Evolutionary conservation across 2,888 invertebrate genomes (phyloP).

Genomic region (Altica lythri): DNA sequence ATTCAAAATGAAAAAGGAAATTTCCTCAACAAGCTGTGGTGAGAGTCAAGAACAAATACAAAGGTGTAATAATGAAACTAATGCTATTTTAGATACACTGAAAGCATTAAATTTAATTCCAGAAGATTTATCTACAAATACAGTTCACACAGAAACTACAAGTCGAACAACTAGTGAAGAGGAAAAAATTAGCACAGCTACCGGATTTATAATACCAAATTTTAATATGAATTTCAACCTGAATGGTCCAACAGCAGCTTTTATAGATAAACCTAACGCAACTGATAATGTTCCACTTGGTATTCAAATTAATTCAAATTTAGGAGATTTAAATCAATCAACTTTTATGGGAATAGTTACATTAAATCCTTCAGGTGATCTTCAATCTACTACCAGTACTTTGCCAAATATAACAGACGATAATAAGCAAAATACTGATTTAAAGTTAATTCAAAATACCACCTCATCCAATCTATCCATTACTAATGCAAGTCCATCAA

Average conservation of each 20-base stretch:
- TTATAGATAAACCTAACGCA: background rate
- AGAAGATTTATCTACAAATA: background rate
- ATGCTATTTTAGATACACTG: constrained; percentile 28
- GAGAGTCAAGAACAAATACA: too few species aligned
- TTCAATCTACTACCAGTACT: too few species aligned
- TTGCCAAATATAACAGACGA: too few species aligned
- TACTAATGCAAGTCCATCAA: too few species aligned
- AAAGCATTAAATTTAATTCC: constrained; percentile 16
- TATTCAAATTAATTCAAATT: background rate
- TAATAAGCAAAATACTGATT: too few species aligned
- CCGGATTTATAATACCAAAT: background rate
- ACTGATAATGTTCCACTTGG: background rate
- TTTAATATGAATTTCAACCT: background rate
- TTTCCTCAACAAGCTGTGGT: constrained; percentile 10
- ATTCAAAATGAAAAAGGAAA: constrained; percentile 24
- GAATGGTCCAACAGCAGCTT: background rate
- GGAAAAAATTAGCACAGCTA: background rate
- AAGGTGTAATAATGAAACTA: constrained; percentile 22
- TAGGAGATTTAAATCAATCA: too few species aligned
- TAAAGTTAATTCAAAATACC: too few species aligned
- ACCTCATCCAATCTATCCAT: too few species aligned
- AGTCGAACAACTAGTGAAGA: background rate
- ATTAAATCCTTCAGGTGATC: too few species aligned
- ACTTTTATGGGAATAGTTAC: too few species aligned
- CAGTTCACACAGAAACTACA: background rate